Evolutionary conservation across 2,888 invertebrate genomes (phyloP).

Genomic region (Philaethria dido): DNA sequence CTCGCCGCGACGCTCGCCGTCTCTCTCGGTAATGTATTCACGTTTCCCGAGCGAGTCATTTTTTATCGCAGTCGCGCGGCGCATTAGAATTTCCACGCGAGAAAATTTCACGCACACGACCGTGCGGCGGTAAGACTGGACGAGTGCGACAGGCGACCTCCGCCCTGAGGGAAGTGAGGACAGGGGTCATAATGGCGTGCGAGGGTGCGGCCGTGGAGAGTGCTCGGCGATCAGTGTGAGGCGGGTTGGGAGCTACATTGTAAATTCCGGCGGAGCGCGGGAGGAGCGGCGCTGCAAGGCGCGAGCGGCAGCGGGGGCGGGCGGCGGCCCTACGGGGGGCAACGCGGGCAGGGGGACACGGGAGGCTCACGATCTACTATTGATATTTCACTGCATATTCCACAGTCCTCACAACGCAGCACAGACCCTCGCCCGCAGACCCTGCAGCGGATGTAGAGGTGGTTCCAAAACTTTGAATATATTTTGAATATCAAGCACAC

Average conservation of each 20-base stretch:
- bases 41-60: constrained; percentile 79
- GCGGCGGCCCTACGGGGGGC: constrained; percentile 55
- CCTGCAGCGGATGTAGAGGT: background rate
- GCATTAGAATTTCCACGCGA: constrained; percentile 83
- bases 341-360: constrained; percentile 53
- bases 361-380: constrained; percentile 49
- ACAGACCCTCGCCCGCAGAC: background rate
- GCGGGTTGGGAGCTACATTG: constrained; percentile 65
- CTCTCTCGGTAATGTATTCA: constrained; percentile 77
- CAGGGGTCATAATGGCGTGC: constrained; percentile 31
- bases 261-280: constrained; percentile 69
- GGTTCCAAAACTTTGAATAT: background rate
- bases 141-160: constrained; percentile 35
- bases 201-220: constrained; percentile 37
- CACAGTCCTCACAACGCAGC: constrained; percentile 2
- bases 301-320: constrained; percentile 44
- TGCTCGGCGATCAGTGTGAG: constrained; percentile 50
- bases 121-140: constrained; percentile 36
- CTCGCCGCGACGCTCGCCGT: constrained; percentile 62
- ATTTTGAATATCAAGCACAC: background rate
- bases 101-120: constrained; percentile 78
- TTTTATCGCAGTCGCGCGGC: constrained; percentile 83
- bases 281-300: constrained; percentile 43
- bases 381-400: constrained; percentile 45
- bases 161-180: constrained; percentile 36